phyloP scores from a whole-genome alignment of 2,113 vertebrate genomes.

The Eurypyga helias region DNA sequence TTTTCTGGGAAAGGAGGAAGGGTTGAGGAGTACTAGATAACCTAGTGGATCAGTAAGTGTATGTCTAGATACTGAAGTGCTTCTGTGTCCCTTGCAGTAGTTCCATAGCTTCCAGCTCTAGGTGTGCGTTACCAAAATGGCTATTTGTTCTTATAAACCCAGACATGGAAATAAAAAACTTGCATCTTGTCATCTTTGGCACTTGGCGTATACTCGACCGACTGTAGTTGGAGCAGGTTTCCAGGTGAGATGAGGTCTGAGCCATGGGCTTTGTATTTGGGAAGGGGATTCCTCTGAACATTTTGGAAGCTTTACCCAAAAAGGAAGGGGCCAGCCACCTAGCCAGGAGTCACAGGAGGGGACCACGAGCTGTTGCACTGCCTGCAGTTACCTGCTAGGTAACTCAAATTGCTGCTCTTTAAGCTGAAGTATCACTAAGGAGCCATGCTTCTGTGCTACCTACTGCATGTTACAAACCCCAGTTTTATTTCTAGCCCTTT shows the following conservation, averaged over 20 bases:
- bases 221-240: neutral
- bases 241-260: neutral
- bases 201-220: neutral
- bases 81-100: neutral
- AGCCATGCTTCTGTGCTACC: neutral
- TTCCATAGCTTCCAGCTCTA: accelerated
- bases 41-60: neutral
- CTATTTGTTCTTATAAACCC: neutral
- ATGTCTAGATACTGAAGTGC: neutral
- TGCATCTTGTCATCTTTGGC: neutral
- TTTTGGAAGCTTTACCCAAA: neutral
- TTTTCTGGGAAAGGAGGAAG: neutral
- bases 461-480: neutral
- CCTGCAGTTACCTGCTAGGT: neutral
- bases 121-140: neutral
- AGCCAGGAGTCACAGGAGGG: neutral
- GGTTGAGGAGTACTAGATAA: neutral
- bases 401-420: neutral
- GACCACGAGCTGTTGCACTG: neutral
- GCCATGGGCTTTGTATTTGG: neutral
- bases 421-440: neutral
- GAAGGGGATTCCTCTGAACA: neutral
- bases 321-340: neutral
- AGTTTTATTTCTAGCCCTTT: neutral
- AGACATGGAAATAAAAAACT: neutral